Evolutionary conservation across 2,888 invertebrate species (phyloP).

Genomic region (Myathropa florea): DNA sequence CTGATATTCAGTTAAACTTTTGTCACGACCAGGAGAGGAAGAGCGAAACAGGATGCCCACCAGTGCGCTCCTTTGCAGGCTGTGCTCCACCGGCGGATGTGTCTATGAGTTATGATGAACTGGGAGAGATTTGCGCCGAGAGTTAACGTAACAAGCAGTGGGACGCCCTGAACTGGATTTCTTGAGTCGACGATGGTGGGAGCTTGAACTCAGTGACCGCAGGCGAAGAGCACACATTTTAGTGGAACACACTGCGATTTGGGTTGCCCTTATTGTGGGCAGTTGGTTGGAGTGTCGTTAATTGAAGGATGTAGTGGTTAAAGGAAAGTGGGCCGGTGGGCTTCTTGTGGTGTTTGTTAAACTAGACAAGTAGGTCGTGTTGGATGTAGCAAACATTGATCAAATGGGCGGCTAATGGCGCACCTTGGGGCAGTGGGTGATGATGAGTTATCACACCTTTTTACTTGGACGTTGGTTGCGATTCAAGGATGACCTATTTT

Average conservation of each 20-base stretch:
- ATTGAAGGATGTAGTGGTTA: not conserved
- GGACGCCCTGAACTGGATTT: not conserved
- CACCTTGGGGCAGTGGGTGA: not conserved
- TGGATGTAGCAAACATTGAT: not conserved
- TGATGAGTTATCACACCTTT: not conserved
- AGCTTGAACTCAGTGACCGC: not conserved
- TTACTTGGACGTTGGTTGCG: no score
- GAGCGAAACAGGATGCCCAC: not conserved
- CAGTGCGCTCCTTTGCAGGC: not conserved
- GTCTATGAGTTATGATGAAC: constrained; percentile 53
- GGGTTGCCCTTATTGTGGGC: not conserved
- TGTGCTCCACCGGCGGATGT: not conserved
- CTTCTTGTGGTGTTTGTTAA: not conserved
- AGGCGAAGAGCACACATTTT: not conserved
- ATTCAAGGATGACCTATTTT: no score
- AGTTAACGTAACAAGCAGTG: constrained; percentile 14
- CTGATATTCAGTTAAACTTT: constrained; percentile 49
- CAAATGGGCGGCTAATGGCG: not conserved
- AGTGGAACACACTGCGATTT: not conserved
- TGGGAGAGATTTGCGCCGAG: constrained; percentile 36
- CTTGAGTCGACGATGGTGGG: not conserved
- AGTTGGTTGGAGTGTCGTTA: not conserved
- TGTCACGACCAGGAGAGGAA: not conserved
- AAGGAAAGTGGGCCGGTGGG: not conserved
- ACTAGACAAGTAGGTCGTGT: not conserved